Base-by-base conservation (phyloP, 1,140 invertebrate species). In the Camponotus vicinus region DNA sequence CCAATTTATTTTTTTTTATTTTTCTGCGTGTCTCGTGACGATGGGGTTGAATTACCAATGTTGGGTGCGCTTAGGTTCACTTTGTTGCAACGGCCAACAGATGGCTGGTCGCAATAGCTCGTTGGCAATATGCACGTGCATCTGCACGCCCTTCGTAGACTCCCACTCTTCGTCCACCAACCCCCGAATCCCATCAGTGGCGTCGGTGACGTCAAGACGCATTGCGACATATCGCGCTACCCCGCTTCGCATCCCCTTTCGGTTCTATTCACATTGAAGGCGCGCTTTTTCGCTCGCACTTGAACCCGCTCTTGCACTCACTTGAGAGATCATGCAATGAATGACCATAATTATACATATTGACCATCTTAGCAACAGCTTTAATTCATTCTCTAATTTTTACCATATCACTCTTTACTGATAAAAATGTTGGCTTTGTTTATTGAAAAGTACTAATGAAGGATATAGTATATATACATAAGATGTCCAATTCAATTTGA, bases 121-220 rank as follows among this genome's bases (percentile, higher is more conserved):
- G 80, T 64, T 40, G 85, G 40, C 42, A 66, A 88, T 90, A 87
- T 86, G 73, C 85, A 87, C 85, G 89, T 89, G 85, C 79, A 70
- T 86, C 71, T 75, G 86, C 80, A 86, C 73, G 78, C 78, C 88
- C 78, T 82, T 88, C 86, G 75, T 82, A 64, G 61, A 55, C 80
- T 76, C 75, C 79, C 86, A 84, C 86, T 55, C 45, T 76, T 27
- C 57, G 66, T 78, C 57, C 42, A 34, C 69, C 82, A 78, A 70
- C 88, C 90, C 76, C 42, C 66, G 79, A 86, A 91, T 93, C 92
- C 93, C 92, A 92, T 92, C 92, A 92, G 90, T 91, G 84, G 86
- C 90, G 92, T 92, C 64, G 57, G 90, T 94, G 93, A 94, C 93
- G 93, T 94, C 93, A 94, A 94, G 93, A 94, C 93, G 93, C 93